Evolutionary conservation across 2,888 invertebrate species (phyloP).

Genomic region (Cremastinae sp.): DNA sequence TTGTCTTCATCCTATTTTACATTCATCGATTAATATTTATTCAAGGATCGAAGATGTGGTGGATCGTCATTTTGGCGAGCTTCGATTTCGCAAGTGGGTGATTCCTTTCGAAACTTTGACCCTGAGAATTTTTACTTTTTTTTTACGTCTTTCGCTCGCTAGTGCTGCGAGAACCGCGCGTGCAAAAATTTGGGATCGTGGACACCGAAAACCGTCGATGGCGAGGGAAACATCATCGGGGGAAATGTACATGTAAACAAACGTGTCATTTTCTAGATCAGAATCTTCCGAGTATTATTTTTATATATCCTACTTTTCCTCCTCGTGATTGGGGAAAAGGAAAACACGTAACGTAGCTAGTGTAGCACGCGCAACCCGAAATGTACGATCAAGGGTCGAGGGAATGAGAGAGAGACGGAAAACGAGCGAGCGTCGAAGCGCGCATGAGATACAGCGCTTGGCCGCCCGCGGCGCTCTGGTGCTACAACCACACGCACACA

Average conservation of each 20-base stretch:
- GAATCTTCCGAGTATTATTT: slow-evolving; percentile 24
- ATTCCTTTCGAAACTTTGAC: slow-evolving; percentile 19
- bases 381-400: slow-evolving; percentile 27
- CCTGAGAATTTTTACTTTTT: slow-evolving; percentile 36
- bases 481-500: no score
- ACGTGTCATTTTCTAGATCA: slow-evolving; percentile 43
- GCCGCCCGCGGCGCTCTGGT: no score
- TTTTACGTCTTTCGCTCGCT: not conserved
- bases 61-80: slow-evolving; percentile 13
- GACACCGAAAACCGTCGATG: slow-evolving; percentile 30
- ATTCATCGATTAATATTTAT: slow-evolving; percentile 4
- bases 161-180: not conserved
- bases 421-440: slow-evolving; percentile 20
- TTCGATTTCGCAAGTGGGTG: slow-evolving; percentile 43
- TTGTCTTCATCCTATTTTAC: no score
- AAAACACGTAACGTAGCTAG: slow-evolving; percentile 21
- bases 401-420: not conserved
- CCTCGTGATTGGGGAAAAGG: not conserved
- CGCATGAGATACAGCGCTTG: not conserved
- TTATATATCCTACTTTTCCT: not conserved
- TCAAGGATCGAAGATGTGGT: not conserved
- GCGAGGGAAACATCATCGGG: slow-evolving; percentile 29
- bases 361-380: slow-evolving; percentile 46
- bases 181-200: slow-evolving; percentile 2
- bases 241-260: slow-evolving; percentile 39